Conservation (phyloP, 2,797 vertebrate genomes). For the Podarcis siculus region DNA sequence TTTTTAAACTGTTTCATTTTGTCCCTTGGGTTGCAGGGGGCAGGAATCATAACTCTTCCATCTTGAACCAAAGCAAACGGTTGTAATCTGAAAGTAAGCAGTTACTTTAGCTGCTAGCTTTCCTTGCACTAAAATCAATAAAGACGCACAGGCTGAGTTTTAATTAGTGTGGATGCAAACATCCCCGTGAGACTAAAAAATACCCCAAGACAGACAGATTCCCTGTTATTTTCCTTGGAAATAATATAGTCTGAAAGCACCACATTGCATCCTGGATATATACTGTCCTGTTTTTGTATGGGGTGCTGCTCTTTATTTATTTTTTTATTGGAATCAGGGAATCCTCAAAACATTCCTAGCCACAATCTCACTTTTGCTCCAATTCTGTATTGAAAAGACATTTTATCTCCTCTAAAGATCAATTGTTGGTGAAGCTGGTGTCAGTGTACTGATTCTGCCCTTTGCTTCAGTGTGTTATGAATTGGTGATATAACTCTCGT, state of each 20-base stretch:
- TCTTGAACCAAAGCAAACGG: accelerated
- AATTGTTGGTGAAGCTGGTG: background rate
- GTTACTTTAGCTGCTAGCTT: background rate
- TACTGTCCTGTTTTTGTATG: background rate
- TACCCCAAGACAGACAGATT: background rate
- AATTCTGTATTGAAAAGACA: background rate
- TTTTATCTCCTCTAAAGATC: background rate
- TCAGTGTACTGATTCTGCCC: background rate
- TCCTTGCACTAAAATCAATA: background rate
- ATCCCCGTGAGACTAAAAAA: background rate
- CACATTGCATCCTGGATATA: background rate
- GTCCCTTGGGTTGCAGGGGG: too few species aligned
- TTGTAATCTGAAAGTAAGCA: background rate
- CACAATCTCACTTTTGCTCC: background rate
- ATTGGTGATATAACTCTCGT: background rate
- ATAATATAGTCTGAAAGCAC: background rate
- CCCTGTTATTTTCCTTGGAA: conserved; percentile 5
- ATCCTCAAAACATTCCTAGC: background rate
- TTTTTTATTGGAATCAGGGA: background rate
- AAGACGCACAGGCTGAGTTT: background rate
- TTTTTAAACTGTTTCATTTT: background rate
- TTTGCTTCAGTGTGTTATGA: background rate
- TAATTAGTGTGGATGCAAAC: background rate
- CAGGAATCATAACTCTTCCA: accelerated
- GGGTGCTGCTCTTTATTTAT: background rate